Conservation (phyloP, 2,888 invertebrate genomes). For the Erpobdella octoculata region DNA sequence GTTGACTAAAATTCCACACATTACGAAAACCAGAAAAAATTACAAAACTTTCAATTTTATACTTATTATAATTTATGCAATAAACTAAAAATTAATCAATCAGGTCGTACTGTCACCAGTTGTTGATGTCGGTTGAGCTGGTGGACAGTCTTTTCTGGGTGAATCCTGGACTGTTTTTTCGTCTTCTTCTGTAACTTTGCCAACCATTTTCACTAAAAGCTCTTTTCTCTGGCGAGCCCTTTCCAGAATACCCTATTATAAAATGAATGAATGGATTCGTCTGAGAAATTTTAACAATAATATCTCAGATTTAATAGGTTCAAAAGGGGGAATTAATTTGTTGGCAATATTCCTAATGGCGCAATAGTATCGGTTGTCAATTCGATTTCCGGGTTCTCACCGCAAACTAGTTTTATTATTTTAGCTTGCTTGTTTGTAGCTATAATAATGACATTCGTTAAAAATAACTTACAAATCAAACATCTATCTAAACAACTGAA, state of each 20-base stretch:
- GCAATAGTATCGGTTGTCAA: no score
- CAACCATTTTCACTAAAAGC: constrained; percentile 27
- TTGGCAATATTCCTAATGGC: no score
- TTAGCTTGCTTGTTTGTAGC: no score
- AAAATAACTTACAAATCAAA: neutral
- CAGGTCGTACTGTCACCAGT: no score
- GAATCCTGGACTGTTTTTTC: neutral
- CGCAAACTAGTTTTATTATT: no score
- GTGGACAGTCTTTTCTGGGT: neutral
- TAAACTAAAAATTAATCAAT: neutral
- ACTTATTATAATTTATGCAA: no score
- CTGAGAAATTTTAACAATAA: neutral
- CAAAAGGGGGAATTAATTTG: neutral
- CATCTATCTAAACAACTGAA: neutral
- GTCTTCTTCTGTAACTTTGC: neutral
- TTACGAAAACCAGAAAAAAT: no score
- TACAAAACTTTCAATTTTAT: no score
- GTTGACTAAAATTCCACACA: no score
- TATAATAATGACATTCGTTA: no score
- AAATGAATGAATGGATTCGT: neutral
- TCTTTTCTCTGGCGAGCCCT: constrained; percentile 29
- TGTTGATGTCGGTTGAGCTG: no score
- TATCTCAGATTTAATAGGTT: neutral
- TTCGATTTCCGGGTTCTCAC: no score
- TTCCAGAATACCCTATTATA: constrained; percentile 23